Base-by-base conservation (phyloP, 2,888 invertebrate species). In the Tenthredo scrophulariae region DNA sequence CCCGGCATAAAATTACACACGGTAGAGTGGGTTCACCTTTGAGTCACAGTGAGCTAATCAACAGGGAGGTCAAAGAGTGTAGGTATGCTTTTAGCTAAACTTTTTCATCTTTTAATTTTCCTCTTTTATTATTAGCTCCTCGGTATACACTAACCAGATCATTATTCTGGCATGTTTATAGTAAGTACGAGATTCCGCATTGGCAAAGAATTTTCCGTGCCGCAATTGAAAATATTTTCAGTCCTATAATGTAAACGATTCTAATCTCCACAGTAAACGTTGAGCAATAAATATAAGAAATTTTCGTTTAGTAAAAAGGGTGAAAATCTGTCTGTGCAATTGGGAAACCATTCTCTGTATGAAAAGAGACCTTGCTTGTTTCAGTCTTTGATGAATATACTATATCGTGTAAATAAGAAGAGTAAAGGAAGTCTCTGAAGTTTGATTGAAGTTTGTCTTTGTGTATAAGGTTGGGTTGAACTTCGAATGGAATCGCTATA, bases 391-490 rank as follows among this genome's bases (percentile, higher is more conserved):
- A 74, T 74, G 72, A 74, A 43, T 74, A 40, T 40, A 26, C n/a
- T 37, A 33, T 33, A 33, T 72, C 37, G 72, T 72, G 40, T 74
- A 74, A 43, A 74, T 74, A 43, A 43, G 40, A 13, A 43, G 22
- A n/a, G 65, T 13, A 37, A n/a, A 50, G 22, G 22, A 33, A 33
- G 79, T 15, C 79, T 54, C 40, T 43, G 46, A 65, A 46, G 18
- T 46, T 84, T 70, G 84, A 84, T 33, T 70, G 72, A 84, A 46
- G 72, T 84, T 67, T 46, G 46, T 72, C 33, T 33, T 50, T 72
- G 37, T 37, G 29, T 15, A 37, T 65, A 22, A 43, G 67, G 54
- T 46, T 29, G 22, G 72, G 50, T 33, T 43, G 18, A 46, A 84
- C 26, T 54, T 40, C 0, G 29, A 58, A 62, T 62, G 62, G 79